These are phyloP conservation scores for Cisticola juncidis DNA, from an alignment of 2,113 vertebrate genomes.

Conservation along the genomic window DNA sequence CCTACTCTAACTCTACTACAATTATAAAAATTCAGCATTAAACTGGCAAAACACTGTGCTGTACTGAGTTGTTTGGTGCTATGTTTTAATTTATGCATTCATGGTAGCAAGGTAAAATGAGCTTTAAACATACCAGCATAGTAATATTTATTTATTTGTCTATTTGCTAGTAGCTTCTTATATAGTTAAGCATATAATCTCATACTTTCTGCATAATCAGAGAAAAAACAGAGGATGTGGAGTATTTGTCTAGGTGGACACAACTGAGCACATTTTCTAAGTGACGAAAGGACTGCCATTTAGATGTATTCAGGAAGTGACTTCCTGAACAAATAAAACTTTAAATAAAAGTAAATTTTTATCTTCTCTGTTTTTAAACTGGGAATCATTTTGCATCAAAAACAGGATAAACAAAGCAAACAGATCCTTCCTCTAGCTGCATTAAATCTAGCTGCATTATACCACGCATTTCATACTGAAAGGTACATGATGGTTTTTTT, in stretches of 20 bases:
- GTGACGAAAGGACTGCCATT: not conserved
- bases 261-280: slow-evolving; percentile 12
- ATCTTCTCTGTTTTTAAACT: not conserved
- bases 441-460: not conserved
- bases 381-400: slow-evolving; percentile 2
- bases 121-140: slow-evolving; percentile 18
- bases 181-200: slow-evolving; percentile 3
- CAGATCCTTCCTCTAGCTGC: not conserved
- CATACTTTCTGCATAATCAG: slow-evolving; percentile 34
- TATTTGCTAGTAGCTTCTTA: not conserved
- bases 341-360: slow-evolving; percentile 30
- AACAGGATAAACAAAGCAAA: not conserved
- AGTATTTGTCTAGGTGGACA: slow-evolving; percentile 33
- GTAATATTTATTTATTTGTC: not conserved
- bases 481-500: not conserved
- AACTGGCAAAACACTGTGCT: not conserved
- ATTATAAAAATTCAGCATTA: not conserved
- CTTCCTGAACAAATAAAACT: not conserved
- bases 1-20: not conserved
- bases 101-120: not conserved
- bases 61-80: not conserved
- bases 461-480: not conserved
- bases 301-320: slow-evolving; percentile 18
- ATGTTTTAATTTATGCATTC: slow-evolving; percentile 38
- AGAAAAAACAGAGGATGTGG: slow-evolving; percentile 18